Base-by-base conservation (phyloP, 2,113 vertebrate genomes). In the Anseranas semipalmata region DNA sequence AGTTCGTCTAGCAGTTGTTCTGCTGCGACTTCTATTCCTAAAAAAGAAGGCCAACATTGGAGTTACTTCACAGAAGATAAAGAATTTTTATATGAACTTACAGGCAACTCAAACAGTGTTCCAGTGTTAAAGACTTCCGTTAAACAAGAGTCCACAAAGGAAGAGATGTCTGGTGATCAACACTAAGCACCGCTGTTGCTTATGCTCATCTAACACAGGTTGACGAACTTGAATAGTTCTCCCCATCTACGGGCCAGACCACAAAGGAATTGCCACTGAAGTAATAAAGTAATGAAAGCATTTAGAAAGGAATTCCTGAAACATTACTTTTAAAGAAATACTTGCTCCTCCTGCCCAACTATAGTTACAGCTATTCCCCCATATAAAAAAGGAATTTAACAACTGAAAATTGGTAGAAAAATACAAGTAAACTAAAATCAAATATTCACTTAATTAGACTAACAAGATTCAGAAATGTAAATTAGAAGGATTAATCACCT, bases 1-100 rank as follows among this genome's bases (percentile, higher is more conserved):
- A 99, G 98, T 67, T 98, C 98, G 74, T 98, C 97, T 84, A 99
- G 95, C 62, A 99, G 98, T 77, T 94, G 97, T 85, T 99, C 99
- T 1, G 98, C 98, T 92, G 98, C 97, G 63, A 99, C 96, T 89
- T 99, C 98, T 89, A 93, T 82, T 92, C 97, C 98, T 98, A 68
- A 91, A 93, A 95, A 65, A 92, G n/a, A 68, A 56, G 20, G 21
- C 65, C n/a, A 60, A 27, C 32, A 53, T 78, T 75, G 63, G 12
- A 85, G 27, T 87, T 70, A 92, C 21, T 79, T 6, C 25, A 50
- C 25, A 71, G 21, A 73, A 91, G n/a, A 28, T 27, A 45, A 95
- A 86, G n/a, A 82, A 87, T 20, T 75, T 86, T 88, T 39, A 33
- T 15, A 37, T 2, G 12, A 71, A 72, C 12, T 56, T 56, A 59